These are phyloP conservation scores for Elegia similella DNA, from an alignment of 2,888 invertebrate genomes.

Conservation along the genomic window DNA sequence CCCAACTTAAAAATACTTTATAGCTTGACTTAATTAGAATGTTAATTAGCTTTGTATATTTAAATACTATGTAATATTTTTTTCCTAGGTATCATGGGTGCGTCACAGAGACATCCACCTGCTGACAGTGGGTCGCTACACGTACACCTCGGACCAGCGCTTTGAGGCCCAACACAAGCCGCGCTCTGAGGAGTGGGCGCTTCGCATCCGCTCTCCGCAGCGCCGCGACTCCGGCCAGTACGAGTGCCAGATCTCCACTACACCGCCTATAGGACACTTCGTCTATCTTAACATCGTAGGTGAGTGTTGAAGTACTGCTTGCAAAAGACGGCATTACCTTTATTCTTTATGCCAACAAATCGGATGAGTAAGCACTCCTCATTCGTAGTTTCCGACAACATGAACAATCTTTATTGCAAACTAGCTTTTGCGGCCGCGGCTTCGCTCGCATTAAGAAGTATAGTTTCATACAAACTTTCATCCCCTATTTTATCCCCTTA, in stretches of 20 bases:
- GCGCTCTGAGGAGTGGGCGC: constrained; percentile 93
- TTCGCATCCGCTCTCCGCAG: constrained; percentile 84
- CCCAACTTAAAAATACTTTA: no score
- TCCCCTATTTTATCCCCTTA: no score
- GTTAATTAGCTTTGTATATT: no score
- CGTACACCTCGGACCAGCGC: constrained; percentile 91
- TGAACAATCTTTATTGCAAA: no score
- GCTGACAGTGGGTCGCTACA: constrained; percentile 93
- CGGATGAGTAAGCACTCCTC: no score
- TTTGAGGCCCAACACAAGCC: constrained; percentile 92
- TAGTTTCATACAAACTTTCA: no score
- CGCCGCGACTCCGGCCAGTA: constrained; percentile 93
- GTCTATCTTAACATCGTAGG: constrained; percentile 92
- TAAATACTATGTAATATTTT: not conserved
- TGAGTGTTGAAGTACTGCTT: constrained; percentile 65
- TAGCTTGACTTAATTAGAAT: no score
- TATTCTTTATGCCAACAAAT: no score
- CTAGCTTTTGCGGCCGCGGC: no score
- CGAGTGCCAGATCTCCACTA: constrained; percentile 95
- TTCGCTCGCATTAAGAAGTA: no score
- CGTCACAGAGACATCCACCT: constrained; percentile 94
- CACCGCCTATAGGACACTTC: constrained; percentile 92
- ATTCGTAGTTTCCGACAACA: no score
- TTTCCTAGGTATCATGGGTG: constrained; percentile 93
- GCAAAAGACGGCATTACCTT: no score